Percentiles rank a stretch among this genome's conserved stretches.
Evolutionary conservation across 2,797 vertebrate genomes (phyloP).

Genomic region (Cuculus canorus): DNA sequence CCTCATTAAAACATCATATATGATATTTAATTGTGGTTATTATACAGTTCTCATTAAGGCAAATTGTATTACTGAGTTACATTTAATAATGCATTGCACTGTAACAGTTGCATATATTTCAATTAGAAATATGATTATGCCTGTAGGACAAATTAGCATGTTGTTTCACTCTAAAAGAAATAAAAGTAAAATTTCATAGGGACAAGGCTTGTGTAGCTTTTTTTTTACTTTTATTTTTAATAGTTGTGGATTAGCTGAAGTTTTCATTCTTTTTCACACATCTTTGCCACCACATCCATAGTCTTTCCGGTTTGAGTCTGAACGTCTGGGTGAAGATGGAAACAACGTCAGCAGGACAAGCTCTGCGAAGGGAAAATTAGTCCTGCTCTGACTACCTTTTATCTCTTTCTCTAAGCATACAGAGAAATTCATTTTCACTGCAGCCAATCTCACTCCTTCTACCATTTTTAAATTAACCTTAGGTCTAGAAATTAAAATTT

Average conservation of each 20-base stretch:
- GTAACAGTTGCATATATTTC: conserved; percentile 19
- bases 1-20: conserved; percentile 67
- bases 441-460: not conserved
- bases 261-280: not conserved
- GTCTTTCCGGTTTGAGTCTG: not conserved
- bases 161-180: not conserved
- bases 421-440: not conserved
- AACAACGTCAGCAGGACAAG: not conserved
- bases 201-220: not conserved
- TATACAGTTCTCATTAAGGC: conserved; percentile 49
- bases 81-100: conserved; percentile 49
- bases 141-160: conserved; percentile 2
- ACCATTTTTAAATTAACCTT: not conserved
- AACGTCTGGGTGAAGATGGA: not conserved
- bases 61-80: conserved; percentile 52
- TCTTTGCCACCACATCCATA: not conserved
- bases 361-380: not conserved
- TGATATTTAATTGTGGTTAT: conserved; percentile 64
- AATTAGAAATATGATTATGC: conserved; percentile 25
- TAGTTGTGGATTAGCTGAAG: not conserved
- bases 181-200: not conserved
- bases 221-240: not conserved
- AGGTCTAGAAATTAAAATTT: conserved; percentile 15
- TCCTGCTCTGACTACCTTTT: not conserved
- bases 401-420: not conserved